A percentile compares a stretch with the other conserved stretches of the same genome.
phyloP scores from a whole-genome alignment of 2,797 vertebrate species.

The Spinibarbus caldwelli region DNA sequence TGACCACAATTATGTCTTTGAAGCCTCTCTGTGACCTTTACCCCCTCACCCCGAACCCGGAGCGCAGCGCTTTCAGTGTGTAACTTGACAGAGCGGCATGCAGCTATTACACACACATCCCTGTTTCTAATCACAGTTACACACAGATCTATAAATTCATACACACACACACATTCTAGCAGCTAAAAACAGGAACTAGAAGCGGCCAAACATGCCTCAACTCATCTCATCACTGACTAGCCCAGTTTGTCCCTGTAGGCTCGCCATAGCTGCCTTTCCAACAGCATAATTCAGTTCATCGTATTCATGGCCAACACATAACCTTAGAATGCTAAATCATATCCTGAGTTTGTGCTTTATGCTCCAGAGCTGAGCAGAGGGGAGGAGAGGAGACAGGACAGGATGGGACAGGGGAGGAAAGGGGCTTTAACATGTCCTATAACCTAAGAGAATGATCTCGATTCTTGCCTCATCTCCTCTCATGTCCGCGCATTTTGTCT shows the following conservation, averaged over 20 bases:
- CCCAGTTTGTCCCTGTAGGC: constrained; percentile 47
- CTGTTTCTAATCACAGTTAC: constrained; percentile 54
- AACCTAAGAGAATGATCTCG: not conserved
- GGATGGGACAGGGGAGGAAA: constrained; percentile 5
- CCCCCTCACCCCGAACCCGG: constrained; percentile 46
- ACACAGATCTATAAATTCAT: constrained; percentile 15
- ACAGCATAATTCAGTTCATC: constrained; percentile 72
- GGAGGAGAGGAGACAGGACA: constrained; percentile 26
- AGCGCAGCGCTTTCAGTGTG: constrained; percentile 41
- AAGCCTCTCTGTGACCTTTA: constrained; percentile 57
- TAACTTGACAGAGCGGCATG: constrained; percentile 15
- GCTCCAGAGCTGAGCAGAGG: constrained; percentile 56
- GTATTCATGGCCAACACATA: constrained; percentile 70
- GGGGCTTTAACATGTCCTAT: not conserved
- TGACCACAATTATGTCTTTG: constrained; percentile 59
- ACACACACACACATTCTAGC: constrained; percentile 1
- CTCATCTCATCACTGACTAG: constrained; percentile 47
- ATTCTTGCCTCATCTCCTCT: not conserved
- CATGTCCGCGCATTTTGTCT: not conserved
- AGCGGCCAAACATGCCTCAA: constrained; percentile 51
- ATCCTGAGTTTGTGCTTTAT: constrained; percentile 59
- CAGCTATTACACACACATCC: not conserved
- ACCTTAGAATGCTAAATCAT: constrained; percentile 73
- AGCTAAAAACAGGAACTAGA: constrained; percentile 35
- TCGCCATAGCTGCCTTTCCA: constrained; percentile 43